These are phyloP conservation scores for Thinocorus orbignyianus DNA, from an alignment of 2,113 vertebrate genomes.

Conservation along the genomic window DNA sequence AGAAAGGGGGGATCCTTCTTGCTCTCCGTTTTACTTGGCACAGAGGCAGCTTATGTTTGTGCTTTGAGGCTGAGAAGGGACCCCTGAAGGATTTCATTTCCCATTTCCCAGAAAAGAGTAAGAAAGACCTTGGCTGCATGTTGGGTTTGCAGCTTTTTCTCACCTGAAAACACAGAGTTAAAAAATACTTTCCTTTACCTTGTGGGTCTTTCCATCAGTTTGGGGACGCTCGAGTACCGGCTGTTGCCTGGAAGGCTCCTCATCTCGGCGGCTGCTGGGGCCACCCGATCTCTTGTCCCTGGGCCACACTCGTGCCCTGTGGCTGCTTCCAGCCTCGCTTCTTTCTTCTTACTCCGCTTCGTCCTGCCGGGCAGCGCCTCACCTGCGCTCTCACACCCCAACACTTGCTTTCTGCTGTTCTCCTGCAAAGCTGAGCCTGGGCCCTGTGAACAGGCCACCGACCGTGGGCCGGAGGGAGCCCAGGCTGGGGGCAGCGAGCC, in stretches of 20 bases:
- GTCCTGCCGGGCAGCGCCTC: background rate
- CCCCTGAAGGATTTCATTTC: background rate
- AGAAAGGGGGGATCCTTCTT: background rate
- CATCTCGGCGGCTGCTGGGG: too few relatives aligned
- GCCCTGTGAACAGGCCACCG: too few relatives aligned
- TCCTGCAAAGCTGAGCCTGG: background rate
- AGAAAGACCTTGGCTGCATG: background rate
- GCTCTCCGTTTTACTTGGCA: background rate
- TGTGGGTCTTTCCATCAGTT: background rate
- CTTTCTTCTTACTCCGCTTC: background rate
- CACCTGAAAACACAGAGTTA: background rate
- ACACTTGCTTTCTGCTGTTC: background rate
- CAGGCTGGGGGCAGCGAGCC: too few relatives aligned
- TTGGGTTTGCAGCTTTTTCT: background rate
- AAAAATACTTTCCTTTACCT: background rate
- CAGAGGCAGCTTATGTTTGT: background rate
- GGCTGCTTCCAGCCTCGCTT: background rate
- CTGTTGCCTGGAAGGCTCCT: too few relatives aligned
- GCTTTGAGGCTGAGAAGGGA: background rate
- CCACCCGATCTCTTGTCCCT: too few relatives aligned
- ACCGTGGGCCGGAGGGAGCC: too few relatives aligned
- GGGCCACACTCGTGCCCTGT: background rate
- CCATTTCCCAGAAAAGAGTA: background rate
- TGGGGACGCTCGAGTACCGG: too few relatives aligned
- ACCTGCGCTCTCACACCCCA: background rate